These are phyloP conservation scores for Tapirus indicus DNA, from an alignment of 2,797 vertebrate species.

Conservation along the genomic window DNA sequence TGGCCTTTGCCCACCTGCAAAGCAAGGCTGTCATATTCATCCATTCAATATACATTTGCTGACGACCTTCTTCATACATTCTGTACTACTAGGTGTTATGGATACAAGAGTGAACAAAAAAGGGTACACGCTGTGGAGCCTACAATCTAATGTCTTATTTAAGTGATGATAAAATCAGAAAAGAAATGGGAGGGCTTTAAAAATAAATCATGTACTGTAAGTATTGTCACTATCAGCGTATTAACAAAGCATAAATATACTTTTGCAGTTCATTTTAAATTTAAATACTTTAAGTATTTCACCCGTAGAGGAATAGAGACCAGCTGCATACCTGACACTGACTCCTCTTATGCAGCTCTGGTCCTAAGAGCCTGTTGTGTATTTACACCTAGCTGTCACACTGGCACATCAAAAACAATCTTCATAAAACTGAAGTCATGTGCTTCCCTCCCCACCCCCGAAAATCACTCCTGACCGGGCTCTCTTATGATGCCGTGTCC, in stretches of 20 bases:
- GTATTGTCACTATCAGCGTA: neutral
- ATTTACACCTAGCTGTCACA: slow-evolving; percentile 17
- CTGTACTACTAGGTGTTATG: neutral
- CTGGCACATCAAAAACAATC: neutral
- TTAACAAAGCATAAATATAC: neutral
- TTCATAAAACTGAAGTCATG: slow-evolving; percentile 32
- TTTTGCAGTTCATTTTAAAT: slow-evolving; percentile 7
- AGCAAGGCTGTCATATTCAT: slow-evolving; percentile 48
- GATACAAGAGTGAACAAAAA: slow-evolving; percentile 40
- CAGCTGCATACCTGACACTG: slow-evolving; percentile 3
- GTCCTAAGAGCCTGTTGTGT: slow-evolving; percentile 28
- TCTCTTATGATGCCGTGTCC: neutral
- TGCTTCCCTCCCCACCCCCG: neutral
- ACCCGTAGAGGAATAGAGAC: slow-evolving; percentile 50
- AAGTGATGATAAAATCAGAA: slow-evolving; percentile 56
- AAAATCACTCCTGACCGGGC: neutral
- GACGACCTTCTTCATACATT: neutral
- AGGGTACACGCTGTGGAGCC: neutral
- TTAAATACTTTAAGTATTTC: slow-evolving; percentile 31
- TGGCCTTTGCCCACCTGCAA: slow-evolving; percentile 8
- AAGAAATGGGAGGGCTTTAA: slow-evolving; percentile 8
- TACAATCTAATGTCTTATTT: slow-evolving; percentile 52
- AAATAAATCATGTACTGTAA: slow-evolving; percentile 33
- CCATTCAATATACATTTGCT: neutral
- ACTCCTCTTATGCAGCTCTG: neutral